A percentile compares a stretch with the other conserved stretches of the same genome.
phyloP scores from a whole-genome alignment of 2,797 vertebrate genomes.

The Potorous gilbertii region DNA sequence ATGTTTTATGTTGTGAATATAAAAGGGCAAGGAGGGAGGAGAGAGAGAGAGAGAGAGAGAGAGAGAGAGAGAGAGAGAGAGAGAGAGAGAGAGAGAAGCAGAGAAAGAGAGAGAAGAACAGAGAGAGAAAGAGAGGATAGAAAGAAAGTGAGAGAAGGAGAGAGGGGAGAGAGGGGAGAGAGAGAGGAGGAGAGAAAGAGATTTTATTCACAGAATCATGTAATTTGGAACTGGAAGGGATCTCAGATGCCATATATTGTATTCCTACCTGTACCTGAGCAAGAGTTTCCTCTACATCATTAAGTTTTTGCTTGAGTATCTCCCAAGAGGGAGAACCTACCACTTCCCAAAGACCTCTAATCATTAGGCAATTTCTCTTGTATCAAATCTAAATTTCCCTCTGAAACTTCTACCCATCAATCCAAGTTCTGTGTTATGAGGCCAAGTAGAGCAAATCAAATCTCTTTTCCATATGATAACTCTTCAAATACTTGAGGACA shows the following conservation, averaged over 20 bases:
- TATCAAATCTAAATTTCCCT: background rate
- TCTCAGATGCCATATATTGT: background rate
- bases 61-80: too few relatives aligned
- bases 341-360: background rate
- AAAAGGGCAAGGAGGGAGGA: background rate
- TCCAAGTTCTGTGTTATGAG: background rate
- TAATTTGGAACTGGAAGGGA: background rate
- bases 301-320: background rate
- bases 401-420: background rate
- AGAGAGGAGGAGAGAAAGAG: too few relatives aligned
- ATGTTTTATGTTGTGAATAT: background rate
- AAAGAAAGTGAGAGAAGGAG: background rate
- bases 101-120: background rate
- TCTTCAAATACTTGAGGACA: background rate
- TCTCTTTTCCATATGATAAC: background rate
- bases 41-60: too few relatives aligned
- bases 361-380: background rate
- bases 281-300: background rate
- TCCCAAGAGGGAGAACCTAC: background rate
- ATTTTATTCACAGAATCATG: background rate
- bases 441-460: background rate
- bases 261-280: background rate
- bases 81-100: background rate
- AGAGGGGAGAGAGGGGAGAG: background rate
- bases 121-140: background rate